Conservation (phyloP, 2,888 invertebrate genomes). For the Oscheius sp. region DNA sequence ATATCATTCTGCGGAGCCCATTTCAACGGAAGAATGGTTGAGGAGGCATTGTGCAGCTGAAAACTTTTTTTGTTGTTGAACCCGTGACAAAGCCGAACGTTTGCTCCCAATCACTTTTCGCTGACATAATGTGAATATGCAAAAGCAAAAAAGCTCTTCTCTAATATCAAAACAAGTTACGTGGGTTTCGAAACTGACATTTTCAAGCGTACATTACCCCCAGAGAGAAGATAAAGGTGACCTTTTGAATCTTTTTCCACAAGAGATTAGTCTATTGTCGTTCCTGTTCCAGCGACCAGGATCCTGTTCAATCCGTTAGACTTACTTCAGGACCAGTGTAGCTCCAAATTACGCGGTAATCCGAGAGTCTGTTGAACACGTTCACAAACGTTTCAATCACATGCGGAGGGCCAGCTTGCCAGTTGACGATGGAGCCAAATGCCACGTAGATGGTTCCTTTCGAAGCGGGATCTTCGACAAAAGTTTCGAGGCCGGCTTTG, state of each 20-base stretch:
- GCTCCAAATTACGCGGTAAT: conserved; percentile 63
- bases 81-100: too few relatives aligned
- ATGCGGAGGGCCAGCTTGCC: conserved; percentile 53
- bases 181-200: too few relatives aligned
- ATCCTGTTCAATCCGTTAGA: background rate
- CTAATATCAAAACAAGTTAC: too few relatives aligned
- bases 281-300: too few relatives aligned
- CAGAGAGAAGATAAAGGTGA: too few relatives aligned
- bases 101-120: too few relatives aligned
- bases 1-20: conserved; percentile 64
- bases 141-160: too few relatives aligned
- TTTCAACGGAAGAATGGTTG: conserved; percentile 44
- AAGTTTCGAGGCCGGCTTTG: conserved; percentile 6
- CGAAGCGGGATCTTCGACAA: conserved; percentile 56
- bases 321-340: conserved; percentile 49
- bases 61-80: background rate
- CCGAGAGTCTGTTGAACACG: conserved; percentile 50
- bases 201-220: too few relatives aligned
- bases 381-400: conserved; percentile 49
- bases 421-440: conserved; percentile 58
- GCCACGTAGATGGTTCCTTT: conserved; percentile 64
- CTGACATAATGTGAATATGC: too few relatives aligned
- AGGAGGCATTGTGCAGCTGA: conserved; percentile 16
- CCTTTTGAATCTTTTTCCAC: too few relatives aligned
- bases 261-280: background rate